A percentile compares a stretch with the other conserved stretches of the same genome.
These are phyloP conservation scores for Caenorhabditis inopinata DNA, from an alignment of 1,140 invertebrate genomes.

Conservation along the genomic window DNA sequence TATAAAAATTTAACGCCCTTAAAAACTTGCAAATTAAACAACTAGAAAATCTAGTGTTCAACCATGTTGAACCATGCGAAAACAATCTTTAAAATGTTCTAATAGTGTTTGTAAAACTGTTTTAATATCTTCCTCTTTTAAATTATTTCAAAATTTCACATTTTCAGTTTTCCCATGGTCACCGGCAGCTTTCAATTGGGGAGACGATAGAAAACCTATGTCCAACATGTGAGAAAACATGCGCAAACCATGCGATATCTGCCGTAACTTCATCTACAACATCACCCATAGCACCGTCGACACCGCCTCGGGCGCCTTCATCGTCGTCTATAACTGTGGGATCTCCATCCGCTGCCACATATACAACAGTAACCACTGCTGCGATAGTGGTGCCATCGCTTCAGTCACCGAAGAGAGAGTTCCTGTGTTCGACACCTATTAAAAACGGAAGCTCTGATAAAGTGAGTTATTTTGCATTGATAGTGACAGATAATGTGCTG, in stretches of 20 bases:
- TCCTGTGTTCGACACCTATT: neutral
- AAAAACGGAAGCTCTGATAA: neutral
- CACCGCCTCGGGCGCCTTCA: neutral
- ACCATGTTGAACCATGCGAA: too few relatives aligned
- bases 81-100: too few relatives aligned
- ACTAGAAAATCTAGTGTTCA: too few relatives aligned
- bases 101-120: too few relatives aligned
- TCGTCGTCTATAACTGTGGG: neutral
- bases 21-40: too few relatives aligned
- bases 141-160: too few relatives aligned
- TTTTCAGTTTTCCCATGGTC: neutral
- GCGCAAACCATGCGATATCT: neutral
- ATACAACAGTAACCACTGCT: neutral
- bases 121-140: neutral
- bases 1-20: too few relatives aligned
- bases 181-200: constrained; percentile 5
- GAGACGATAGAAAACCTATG: neutral
- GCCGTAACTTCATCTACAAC: constrained; percentile 8
- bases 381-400: neutral
- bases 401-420: neutral
- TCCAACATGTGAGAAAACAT: constrained; percentile 9
- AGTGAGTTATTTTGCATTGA: too few relatives aligned
- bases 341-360: neutral
- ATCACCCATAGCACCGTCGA: neutral
- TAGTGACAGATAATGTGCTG: too few relatives aligned